Evolutionary conservation across 2,113 vertebrate genomes (phyloP), one percentile per base, ranked within the genome.

Genomic region (Micromys minutus): DNA sequence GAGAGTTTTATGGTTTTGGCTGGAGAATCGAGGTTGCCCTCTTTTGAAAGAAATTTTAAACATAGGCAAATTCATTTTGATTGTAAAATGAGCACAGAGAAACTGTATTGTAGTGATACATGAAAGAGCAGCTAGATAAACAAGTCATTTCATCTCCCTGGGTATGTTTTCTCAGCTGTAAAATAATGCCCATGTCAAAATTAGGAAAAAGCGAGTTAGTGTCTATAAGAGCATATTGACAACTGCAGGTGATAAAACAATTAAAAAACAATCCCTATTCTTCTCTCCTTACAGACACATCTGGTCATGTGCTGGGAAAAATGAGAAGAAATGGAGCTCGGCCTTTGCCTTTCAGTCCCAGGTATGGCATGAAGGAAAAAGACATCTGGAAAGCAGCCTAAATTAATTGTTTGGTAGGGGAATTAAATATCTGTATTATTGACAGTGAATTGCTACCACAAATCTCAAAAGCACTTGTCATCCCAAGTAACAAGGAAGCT

Each of bases 341-440:
- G 45, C 29, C 81, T 96, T 96, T 75, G 39, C 34, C 94, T 80
- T 80, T 88, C 69, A 86, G 57, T 74, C 93, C 7, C 42, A 90
- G 75, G 39, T 80, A 75, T 57, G 3, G 34, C 57, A 89, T 26
- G 34, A 86, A 81, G 34, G 47, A 34, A 89, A 90, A 93, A 22
- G 91, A 76, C 59, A 39, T 55, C 16, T 75, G 61, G 90, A 94
- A 91, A 77, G 9, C 47, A 83, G 76, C 77, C 86, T 31, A 93
- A 94, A 83, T 77, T 96, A 71, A 86, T 26, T 61, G 61, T 47
- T 31, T 86, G 63, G 34, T 71, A 71, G 15, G 17, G 39, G 57
- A 89, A 87, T 61, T 39, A 91, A 69, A 76, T 12, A 65, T 50
- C 39, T 24, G 17, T 6, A n/a, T 42, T 55, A 83, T 63, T 74